Base-by-base conservation (phyloP, 2,797 vertebrate species). In the Karalla daura region DNA sequence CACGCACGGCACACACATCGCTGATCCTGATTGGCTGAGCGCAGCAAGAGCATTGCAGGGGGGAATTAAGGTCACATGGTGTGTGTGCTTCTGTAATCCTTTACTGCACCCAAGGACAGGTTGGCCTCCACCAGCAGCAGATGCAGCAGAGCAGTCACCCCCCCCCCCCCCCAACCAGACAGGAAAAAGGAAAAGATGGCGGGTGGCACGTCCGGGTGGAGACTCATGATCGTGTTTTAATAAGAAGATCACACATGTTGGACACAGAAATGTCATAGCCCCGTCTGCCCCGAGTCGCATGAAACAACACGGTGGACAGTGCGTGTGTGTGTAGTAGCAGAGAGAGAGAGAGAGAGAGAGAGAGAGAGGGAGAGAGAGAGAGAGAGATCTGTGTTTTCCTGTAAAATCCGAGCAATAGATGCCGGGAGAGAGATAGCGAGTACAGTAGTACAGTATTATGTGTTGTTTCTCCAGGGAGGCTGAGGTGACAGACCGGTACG, bases 21-120 rank as follows among this genome's bases (percentile, higher is more conserved):
- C 63, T 62, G 64, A 59, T 70, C 45, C 75, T 74, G 80, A 88
- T 88, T 88, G 88, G 84, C 61, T 77, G 70, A 73, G 74, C 9
- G 14, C 37, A 56, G 59, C 64, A 79, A 55, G 74, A 78, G 78
- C 79, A 70, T n/a, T 52, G 70, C 72, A 80, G 63, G 79, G 89
- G 82, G 81, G 80, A 85, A 92, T 93, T 89, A 91, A 89, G 92
- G 92, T 91, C 90, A 91, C 86, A 88, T 88, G 87, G 83, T 88
- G 73, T 45, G 73, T 45, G 59, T 82, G 72, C 81, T 80, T 78
- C 76, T 85, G 82, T 91, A 91, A 91, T 91, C 87, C 87, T 81
- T 88, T 83, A 84, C 79, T 81, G 78, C 83, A 86, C 75, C 74
- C 88, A 91, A 90, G 85, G 86, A 90, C 84, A 67, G 59, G 65